Percentiles rank a stretch among this genome's conserved stretches.
phyloP scores from a whole-genome alignment of 2,797 vertebrate species.

The Crax fasciolata region DNA sequence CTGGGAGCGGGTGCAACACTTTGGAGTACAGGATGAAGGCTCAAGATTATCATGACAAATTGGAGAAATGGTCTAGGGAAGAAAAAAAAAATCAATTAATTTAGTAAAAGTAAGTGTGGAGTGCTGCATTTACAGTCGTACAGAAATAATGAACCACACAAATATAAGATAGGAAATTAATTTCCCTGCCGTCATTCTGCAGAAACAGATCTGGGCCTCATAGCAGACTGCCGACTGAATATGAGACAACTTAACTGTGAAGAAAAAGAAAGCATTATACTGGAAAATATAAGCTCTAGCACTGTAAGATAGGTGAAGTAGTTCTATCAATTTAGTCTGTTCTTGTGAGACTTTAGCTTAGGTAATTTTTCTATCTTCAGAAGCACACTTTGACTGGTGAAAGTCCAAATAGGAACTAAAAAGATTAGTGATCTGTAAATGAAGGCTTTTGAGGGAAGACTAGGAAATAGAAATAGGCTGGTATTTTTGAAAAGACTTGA shows the following conservation, averaged over 20 bases:
- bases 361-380: neutral
- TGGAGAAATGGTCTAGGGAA: constrained; percentile 6
- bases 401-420: neutral
- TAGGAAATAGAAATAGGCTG: neutral
- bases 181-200: neutral
- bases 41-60: constrained; percentile 55
- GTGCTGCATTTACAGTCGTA: constrained; percentile 2
- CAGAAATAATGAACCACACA: constrained; percentile 24
- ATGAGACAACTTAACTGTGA: neutral
- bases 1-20: neutral
- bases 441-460: neutral
- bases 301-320: neutral
- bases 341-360: neutral
- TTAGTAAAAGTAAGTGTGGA: constrained; percentile 8
- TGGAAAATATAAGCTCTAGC: neutral
- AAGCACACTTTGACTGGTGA: neutral
- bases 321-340: neutral
- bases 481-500: neutral
- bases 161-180: neutral
- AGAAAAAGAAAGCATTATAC: neutral
- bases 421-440: neutral
- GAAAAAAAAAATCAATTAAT: neutral
- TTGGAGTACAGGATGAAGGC: constrained; percentile 19
- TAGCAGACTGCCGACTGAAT: neutral
- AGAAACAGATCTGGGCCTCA: neutral